Conservation (phyloP, 1,140 invertebrate species). For the Tachypleus tridentatus region DNA sequence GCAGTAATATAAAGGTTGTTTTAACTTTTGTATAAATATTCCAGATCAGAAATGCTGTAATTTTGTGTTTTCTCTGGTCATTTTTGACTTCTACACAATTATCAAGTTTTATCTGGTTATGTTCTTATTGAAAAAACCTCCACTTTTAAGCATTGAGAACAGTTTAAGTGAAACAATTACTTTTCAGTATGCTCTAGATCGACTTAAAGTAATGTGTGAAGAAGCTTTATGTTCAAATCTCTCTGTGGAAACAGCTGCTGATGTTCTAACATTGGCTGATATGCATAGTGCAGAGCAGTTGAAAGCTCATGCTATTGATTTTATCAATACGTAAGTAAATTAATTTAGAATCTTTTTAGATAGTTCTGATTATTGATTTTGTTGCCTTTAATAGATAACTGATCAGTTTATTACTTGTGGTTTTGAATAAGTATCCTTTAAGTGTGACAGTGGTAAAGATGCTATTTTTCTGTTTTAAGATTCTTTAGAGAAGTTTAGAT, state of each 20-base stretch:
- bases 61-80: too few species aligned
- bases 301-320: constrained; percentile 97
- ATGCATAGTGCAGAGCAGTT: constrained; percentile 96
- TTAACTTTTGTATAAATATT: too few species aligned
- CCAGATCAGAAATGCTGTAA: too few species aligned
- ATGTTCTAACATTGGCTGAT: constrained; percentile 94
- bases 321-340: constrained; percentile 87
- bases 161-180: too few species aligned
- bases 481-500: too few species aligned
- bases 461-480: too few species aligned
- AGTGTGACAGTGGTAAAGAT: too few species aligned
- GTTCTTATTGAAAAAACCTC: constrained; percentile 11
- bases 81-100: too few species aligned
- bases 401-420: neutral
- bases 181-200: constrained; percentile 70
- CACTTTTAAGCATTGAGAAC: too few species aligned
- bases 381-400: neutral
- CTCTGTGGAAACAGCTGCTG: constrained; percentile 91
- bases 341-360: neutral
- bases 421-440: too few species aligned
- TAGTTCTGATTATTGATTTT: neutral
- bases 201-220: constrained; percentile 99
- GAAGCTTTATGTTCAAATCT: constrained; percentile 91
- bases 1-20: too few species aligned
- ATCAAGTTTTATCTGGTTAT: neutral